Percentiles rank a stretch among this genome's conserved stretches.
These are phyloP conservation scores for Crossocerus cetratus DNA, from an alignment of 2,888 invertebrate genomes.

Conservation along the genomic window DNA sequence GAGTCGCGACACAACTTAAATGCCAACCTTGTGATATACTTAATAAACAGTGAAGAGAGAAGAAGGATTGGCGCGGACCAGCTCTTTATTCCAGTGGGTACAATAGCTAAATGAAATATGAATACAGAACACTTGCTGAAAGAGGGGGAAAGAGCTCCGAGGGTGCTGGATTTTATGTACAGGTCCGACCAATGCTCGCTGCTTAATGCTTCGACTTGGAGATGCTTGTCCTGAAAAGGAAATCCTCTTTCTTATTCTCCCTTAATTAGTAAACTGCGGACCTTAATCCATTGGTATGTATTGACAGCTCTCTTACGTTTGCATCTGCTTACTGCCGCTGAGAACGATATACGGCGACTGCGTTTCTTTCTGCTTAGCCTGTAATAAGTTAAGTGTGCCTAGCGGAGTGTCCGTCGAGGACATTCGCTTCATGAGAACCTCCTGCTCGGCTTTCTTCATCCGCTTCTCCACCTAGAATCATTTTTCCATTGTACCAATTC, in stretches of 20 bases:
- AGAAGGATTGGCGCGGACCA: no score
- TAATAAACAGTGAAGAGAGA: no score
- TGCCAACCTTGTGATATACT: no score
- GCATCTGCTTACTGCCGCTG: constrained; percentile 89
- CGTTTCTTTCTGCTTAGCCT: constrained; percentile 96
- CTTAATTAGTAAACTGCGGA: not conserved
- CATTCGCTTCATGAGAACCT: constrained; percentile 98
- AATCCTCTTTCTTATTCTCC: not conserved
- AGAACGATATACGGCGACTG: constrained; percentile 95
- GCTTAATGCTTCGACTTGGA: constrained; percentile 75
- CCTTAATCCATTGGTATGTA: not conserved
- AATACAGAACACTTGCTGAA: constrained; percentile 8
- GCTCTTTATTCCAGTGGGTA: constrained; percentile 30
- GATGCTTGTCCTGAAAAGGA: constrained; percentile 74
- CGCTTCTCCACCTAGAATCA: constrained; percentile 87
- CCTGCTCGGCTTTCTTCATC: constrained; percentile 95
- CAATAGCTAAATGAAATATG: constrained; percentile 32
- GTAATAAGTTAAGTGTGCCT: constrained; percentile 94
- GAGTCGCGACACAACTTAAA: no score
- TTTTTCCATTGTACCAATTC: not conserved
- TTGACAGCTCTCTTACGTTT: constrained; percentile 76
- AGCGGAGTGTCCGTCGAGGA: constrained; percentile 98
- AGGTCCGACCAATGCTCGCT: constrained; percentile 18
- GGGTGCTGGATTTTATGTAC: constrained; percentile 43
- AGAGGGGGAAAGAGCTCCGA: constrained; percentile 13